phyloP scores from a whole-genome alignment of 2,888 invertebrate species.

The Notodonta dromedarius region DNA sequence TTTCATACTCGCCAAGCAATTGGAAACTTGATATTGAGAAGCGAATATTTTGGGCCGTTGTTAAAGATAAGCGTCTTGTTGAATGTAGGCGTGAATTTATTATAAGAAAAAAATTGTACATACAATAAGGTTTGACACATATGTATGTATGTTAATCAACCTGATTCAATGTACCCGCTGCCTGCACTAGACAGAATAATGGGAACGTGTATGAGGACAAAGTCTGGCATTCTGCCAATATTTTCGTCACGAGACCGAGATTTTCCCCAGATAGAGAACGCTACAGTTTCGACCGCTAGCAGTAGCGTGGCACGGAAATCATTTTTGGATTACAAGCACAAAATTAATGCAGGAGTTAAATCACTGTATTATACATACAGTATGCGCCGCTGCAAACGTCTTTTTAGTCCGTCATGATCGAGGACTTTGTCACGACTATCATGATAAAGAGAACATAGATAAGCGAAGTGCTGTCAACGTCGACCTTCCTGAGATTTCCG shows the following conservation, averaged over 20 bases:
- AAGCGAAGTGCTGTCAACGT: slow-evolving; percentile 20
- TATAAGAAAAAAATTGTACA: slow-evolving; percentile 5
- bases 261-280: slow-evolving; percentile 68
- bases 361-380: slow-evolving; percentile 16
- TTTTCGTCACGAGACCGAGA: slow-evolving; percentile 67
- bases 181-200: slow-evolving; percentile 40
- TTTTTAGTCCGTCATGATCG: slow-evolving; percentile 21
- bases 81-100: slow-evolving; percentile 11
- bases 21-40: slow-evolving; percentile 24
- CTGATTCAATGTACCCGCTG: slow-evolving; percentile 20
- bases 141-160: slow-evolving; percentile 1
- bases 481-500: slow-evolving; percentile 29
- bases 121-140: slow-evolving; percentile 10
- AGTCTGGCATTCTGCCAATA: slow-evolving; percentile 67
- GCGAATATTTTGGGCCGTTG: slow-evolving; percentile 21
- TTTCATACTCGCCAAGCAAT: slow-evolving; percentile 26
- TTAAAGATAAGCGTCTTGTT: slow-evolving; percentile 10
- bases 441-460: slow-evolving; percentile 28
- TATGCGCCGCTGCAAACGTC: slow-evolving; percentile 14
- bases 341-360: slow-evolving; percentile 48
- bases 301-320: slow-evolving; percentile 55
- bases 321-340: slow-evolving; percentile 56
- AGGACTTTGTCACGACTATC: slow-evolving; percentile 20
- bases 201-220: slow-evolving; percentile 48
- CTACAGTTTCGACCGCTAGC: slow-evolving; percentile 47